phyloP scores from a whole-genome alignment of 2,113 vertebrate species.

The Himantopus leucocephalus region DNA sequence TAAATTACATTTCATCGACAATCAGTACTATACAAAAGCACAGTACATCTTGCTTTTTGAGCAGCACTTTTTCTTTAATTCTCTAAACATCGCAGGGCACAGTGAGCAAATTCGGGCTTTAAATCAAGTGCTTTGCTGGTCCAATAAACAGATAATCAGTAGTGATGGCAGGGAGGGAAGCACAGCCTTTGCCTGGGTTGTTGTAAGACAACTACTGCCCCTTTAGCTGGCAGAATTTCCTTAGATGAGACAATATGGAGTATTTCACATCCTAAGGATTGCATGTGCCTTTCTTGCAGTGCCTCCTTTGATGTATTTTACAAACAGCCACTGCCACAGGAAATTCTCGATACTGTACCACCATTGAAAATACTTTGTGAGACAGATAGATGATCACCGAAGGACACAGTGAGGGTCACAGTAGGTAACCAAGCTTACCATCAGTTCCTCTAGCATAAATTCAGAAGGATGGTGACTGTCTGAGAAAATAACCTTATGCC shows the following conservation, averaged over 20 bases:
- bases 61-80: background rate
- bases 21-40: background rate
- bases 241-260: background rate
- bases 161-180: background rate
- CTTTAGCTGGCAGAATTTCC: background rate
- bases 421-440: background rate
- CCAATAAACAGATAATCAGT: background rate
- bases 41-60: background rate
- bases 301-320: background rate
- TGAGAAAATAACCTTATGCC: background rate
- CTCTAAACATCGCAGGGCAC: background rate
- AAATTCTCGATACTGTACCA: background rate
- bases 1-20: conserved; percentile 23
- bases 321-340: background rate
- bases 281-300: background rate
- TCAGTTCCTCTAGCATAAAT: background rate
- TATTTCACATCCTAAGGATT: background rate
- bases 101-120: background rate
- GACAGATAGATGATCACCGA: background rate
- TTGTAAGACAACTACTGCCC: background rate
- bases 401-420: background rate
- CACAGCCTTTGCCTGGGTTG: background rate
- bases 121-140: background rate
- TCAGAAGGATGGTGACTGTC: background rate
- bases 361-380: background rate